Percentiles rank a stretch among this genome's conserved stretches.
Conservation (phyloP, 37 sponge, comb jelly and placozoan species). For the Corticium candelabrum region DNA sequence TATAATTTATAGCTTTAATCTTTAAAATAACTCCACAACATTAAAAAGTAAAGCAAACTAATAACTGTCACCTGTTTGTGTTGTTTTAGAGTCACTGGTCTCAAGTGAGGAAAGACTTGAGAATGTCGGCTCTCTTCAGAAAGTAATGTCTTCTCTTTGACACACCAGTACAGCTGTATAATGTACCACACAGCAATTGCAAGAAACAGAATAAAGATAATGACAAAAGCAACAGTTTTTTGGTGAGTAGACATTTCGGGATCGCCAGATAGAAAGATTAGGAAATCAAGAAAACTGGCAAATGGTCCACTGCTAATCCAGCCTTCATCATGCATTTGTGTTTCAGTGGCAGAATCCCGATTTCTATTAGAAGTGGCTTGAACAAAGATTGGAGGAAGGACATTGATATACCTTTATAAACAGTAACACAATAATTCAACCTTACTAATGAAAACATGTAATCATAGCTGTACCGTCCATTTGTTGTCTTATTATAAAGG, state of each 20-base stretch:
- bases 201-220: background rate
- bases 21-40: background rate
- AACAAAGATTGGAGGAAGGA: background rate
- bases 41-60: background rate
- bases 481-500: background rate
- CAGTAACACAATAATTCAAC: background rate
- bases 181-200: background rate
- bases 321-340: too few species aligned
- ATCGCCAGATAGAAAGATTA: too few species aligned
- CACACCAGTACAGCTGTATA: too few species aligned
- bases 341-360: too few species aligned
- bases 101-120: background rate
- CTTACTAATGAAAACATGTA: too few species aligned
- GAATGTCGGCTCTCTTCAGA: too few species aligned
- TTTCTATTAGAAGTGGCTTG: too few species aligned
- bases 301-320: too few species aligned
- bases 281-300: background rate
- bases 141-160: too few species aligned
- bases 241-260: background rate
- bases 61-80: background rate
- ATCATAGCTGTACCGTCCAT: background rate
- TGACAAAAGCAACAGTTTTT: background rate
- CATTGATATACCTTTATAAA: background rate
- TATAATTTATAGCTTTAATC: too few species aligned
- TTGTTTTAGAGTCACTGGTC: background rate